Evolutionary conservation across 2,888 invertebrate genomes (phyloP), one percentile per base, ranked within the genome.

Genomic region (Stenolophus ochropezus): DNA sequence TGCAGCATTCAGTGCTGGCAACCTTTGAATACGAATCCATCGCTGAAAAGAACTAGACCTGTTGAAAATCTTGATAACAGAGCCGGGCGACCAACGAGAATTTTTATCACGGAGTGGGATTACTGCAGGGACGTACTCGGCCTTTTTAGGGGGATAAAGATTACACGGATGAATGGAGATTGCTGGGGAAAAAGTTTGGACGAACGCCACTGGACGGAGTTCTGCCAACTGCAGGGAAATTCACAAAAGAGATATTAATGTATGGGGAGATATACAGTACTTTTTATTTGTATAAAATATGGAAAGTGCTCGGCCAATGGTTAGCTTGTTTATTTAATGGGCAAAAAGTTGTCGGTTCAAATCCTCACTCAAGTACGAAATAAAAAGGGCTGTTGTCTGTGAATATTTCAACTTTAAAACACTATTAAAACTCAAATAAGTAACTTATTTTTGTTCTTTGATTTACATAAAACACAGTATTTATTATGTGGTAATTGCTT

Each of bases 21-120:
- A 14, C 51, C 51, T 42, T 42, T 42, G 8, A 42, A 42, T 42
- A 42, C 33, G 33, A 42, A 42, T 42, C 33, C 11, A n/a, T 42
- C 8, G 8, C 33, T 53, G 77, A 77, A 77, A 61, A 61, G 33
- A 56, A 8, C 18, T n/a, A 47, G 25, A 78, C 78, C 78, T 78
- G 78, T 78, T 78, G 78, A 78, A 78, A 78, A 78, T 78, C 78
- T 78, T 78, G 78, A 78, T 78, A 78, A 42, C 23, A 5, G 56
- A 18, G 6, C 76, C 27, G 14, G 58, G 58, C 47, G 61, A 58
- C 16, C 49, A 14, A 65, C 8, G 18, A 25, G 78, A 78, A 78
- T 78, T 78, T 77, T 78, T 78, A 78, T 65, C 65, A 78, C 25
- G 25, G 77, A 42, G 11, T 47, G 47, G 61, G 5, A 69, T 69